Conservation (phyloP, 2,888 invertebrate genomes). For the Osmoderma eremita region DNA sequence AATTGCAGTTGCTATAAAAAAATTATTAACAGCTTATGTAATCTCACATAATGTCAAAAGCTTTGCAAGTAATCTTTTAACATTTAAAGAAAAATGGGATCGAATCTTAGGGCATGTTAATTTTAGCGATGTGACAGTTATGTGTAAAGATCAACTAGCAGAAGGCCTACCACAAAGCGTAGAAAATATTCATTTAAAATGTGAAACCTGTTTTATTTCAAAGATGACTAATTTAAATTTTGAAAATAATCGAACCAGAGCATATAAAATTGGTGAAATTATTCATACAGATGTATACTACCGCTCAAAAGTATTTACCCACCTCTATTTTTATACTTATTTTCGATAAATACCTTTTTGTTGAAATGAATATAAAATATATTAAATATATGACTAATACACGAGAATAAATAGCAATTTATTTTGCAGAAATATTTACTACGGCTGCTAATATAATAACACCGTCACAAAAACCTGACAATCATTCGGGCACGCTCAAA, state of each 20-base stretch:
- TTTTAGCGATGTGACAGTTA: neutral
- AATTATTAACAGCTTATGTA: neutral
- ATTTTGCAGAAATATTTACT: no score
- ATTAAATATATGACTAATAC: no score
- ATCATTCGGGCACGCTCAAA: no score
- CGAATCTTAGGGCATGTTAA: slow-evolving; percentile 14
- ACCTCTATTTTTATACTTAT: no score
- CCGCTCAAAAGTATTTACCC: no score
- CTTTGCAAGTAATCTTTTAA: slow-evolving; percentile 3
- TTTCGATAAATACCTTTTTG: no score
- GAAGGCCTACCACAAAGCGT: neutral
- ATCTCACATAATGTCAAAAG: slow-evolving; percentile 1
- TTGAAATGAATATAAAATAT: no score
- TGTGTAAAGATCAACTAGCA: slow-evolving; percentile 12
- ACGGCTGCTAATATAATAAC: no score
- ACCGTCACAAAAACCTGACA: no score
- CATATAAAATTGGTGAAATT: neutral
- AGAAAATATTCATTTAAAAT: slow-evolving; percentile 19
- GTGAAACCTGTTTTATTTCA: slow-evolving; percentile 11
- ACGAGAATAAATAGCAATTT: no score
- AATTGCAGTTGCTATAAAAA: slow-evolving; percentile 6
- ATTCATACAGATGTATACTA: slow-evolving; percentile 5
- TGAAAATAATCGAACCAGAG: neutral
- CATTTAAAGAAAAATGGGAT: slow-evolving; percentile 8
- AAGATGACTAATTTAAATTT: neutral